Conservation (phyloP, 2,888 invertebrate genomes). For the Odontocerum albicorne region DNA sequence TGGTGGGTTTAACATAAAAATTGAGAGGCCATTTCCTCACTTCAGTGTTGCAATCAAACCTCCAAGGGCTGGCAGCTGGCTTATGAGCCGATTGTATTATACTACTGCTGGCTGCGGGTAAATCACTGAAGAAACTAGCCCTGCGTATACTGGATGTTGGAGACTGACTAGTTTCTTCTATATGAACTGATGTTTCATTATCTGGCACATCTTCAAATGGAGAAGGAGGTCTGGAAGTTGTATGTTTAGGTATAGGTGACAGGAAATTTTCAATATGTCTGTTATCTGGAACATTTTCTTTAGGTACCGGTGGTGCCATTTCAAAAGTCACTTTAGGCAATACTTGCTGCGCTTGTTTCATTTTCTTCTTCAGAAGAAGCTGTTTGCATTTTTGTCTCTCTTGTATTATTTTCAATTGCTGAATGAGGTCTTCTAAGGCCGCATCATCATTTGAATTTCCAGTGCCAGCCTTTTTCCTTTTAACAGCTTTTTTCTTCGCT, state of each 20-base stretch:
- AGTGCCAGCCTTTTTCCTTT: conserved; percentile 7
- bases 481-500: conserved; percentile 21
- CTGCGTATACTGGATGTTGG: conserved; percentile 2
- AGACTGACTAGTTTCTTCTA: not conserved
- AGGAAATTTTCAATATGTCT: not conserved
- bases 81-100: conserved; percentile 13
- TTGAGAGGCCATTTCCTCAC: conserved; percentile 54
- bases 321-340: not conserved
- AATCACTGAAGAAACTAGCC: conserved; percentile 13
- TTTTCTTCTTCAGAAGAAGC: conserved; percentile 21
- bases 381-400: conserved; percentile 25
- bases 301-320: not conserved
- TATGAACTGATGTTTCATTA: not conserved
- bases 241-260: conserved; percentile 7
- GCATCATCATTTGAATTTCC: conserved; percentile 12
- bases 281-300: not conserved
- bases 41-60: conserved; percentile 49
- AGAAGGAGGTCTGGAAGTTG: not conserved
- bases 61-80: conserved; percentile 53
- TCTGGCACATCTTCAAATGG: conserved; percentile 1
- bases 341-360: not conserved
- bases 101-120: conserved; percentile 27
- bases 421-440: conserved; percentile 25
- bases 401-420: conserved; percentile 31
- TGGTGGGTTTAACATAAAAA: conserved; percentile 52